These are phyloP conservation scores for Steatocranus sp. DNA, from an alignment of 2,797 vertebrate species.

Conservation along the genomic window DNA sequence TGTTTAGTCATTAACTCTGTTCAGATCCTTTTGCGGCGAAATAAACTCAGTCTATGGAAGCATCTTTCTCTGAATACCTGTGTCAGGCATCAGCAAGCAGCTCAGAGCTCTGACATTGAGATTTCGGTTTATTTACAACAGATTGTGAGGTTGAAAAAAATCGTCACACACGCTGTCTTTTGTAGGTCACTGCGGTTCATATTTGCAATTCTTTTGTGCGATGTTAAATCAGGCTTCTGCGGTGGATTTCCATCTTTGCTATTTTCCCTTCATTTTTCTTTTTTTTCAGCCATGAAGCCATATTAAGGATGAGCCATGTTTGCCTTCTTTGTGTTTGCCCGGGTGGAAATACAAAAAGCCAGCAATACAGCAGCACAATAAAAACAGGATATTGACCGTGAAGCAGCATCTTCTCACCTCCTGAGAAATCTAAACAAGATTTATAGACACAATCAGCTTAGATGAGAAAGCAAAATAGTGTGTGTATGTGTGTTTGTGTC, in stretches of 20 bases:
- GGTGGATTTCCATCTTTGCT: slow-evolving; percentile 27
- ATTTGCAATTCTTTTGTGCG: slow-evolving; percentile 21
- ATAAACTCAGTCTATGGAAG: neutral
- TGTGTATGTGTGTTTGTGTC: neutral
- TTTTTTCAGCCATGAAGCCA: neutral
- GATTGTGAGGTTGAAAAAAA: neutral
- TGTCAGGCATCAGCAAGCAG: neutral
- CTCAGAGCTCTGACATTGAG: slow-evolving; percentile 7
- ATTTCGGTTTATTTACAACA: slow-evolving; percentile 8
- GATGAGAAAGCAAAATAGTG: neutral
- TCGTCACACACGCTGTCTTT: neutral
- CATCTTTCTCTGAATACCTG: neutral
- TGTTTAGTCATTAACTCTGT: neutral
- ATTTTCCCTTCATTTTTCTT: accelerated
- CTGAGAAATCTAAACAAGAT: slow-evolving; percentile 42
- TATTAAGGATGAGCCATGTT: slow-evolving; percentile 23
- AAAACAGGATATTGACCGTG: slow-evolving; percentile 49
- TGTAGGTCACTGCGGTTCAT: neutral
- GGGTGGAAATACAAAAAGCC: slow-evolving; percentile 11
- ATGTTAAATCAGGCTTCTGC: slow-evolving; percentile 18
- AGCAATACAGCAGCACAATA: slow-evolving; percentile 24
- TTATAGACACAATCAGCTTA: slow-evolving; percentile 32
- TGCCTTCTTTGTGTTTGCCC: neutral
- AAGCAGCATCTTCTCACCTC: slow-evolving; percentile 29
- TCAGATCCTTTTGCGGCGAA: neutral